phyloP scores from a whole-genome alignment of 2,888 invertebrate genomes.

The Hyles lineata region DNA sequence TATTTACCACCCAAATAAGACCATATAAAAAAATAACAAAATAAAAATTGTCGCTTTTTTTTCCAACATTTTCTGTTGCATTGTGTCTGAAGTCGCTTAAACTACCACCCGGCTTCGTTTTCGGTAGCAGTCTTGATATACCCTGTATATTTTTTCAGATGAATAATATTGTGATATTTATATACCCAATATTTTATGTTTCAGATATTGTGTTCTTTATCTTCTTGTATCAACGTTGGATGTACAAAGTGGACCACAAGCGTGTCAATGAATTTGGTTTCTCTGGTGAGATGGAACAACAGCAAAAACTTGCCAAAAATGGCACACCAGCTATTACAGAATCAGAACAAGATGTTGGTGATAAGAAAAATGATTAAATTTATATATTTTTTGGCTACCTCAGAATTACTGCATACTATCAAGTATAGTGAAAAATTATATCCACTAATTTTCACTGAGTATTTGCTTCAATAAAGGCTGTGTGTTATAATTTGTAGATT shows the following conservation, averaged over 20 bases:
- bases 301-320: slow-evolving; percentile 70
- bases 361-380: slow-evolving; percentile 79
- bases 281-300: slow-evolving; percentile 94
- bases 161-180: too few species aligned
- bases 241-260: slow-evolving; percentile 97
- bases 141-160: too few species aligned
- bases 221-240: slow-evolving; percentile 99
- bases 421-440: slow-evolving; percentile 8
- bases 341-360: slow-evolving; percentile 56
- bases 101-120: too few species aligned
- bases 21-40: too few species aligned
- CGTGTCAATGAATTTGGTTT: slow-evolving; percentile 99
- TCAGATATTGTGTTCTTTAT: slow-evolving; percentile 99
- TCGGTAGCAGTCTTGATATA: too few species aligned
- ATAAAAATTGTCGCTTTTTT: too few species aligned
- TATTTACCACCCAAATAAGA: too few species aligned
- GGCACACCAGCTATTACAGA: slow-evolving; percentile 68
- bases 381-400: slow-evolving; percentile 17
- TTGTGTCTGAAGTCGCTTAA: too few species aligned
- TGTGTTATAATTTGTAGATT: slow-evolving; percentile 15
- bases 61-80: too few species aligned
- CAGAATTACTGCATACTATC: slow-evolving; percentile 26
- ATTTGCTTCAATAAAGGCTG: slow-evolving; percentile 14
- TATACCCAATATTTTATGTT: slow-evolving; percentile 46
- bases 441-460: background rate